Evolutionary conservation across 2,888 invertebrate species (phyloP), one percentile per base, ranked within the genome.

Genomic region (Lasioglossum leucozonium): DNA sequence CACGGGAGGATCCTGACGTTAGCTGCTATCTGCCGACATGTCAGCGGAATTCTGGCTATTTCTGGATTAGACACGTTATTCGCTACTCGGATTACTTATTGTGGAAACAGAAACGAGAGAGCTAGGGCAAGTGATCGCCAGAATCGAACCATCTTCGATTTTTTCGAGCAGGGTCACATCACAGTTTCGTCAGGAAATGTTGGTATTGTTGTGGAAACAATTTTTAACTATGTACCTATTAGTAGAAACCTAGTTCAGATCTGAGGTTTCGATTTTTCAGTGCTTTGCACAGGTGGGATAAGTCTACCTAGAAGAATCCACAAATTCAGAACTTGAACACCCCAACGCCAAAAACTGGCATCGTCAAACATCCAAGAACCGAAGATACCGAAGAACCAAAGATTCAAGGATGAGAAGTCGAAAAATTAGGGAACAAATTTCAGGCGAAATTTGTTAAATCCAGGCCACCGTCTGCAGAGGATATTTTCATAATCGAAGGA

Each of bases 11-110:
- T 91, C 89, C 91, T 91, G 91, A 81, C 80, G 91, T 93, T 92
- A 93, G 90, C 91, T 92, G 88, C 88, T 91, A 93, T 92, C 92
- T 92, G 92, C 90, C 93, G 79, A 87, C 74, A 42, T 81, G 37
- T 69, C 58, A 4, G 40, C 26, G 44, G 71, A 69, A 69, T 69
- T 69, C 22, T 69, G n/a, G 40, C 4, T 40, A 69, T 69, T 37
- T 30, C 67, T 22, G 8, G 67, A 30, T 37, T 22, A 67, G 3
- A 10, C 1, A 37, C 22, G 4, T 5, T 34, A 10, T 37, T 34
- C 34, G 34, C 65, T 65, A 65, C 16, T 58, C 5, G 26, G 6
- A 16, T 1, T 62, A 62, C 62, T 62, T 62, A 30, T 62, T 30
- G 62, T 62, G 62, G 62, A 62, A 62, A 62, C 62, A 30, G 30